Base-by-base conservation (phyloP, 2,888 invertebrate species). In the Enchytraeus crypticus region DNA sequence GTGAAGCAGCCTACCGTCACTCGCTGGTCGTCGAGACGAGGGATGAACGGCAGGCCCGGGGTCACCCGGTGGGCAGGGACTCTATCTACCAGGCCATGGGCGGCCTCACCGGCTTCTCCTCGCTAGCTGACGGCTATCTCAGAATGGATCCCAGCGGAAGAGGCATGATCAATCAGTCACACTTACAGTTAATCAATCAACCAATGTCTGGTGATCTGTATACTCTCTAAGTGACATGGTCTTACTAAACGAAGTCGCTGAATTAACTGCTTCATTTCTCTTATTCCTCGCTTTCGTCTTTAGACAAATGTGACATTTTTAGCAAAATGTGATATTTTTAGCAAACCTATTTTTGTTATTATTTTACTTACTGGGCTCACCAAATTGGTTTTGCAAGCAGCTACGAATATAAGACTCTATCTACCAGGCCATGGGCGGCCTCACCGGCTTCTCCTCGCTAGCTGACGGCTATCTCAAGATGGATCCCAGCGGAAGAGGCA, bases 371-470 rank as follows among this genome's bases (percentile, higher is more conserved):
- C n/a, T n/a, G n/a, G n/a, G n/a, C n/a, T n/a, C n/a, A n/a, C n/a
- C n/a, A n/a, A n/a, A n/a, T n/a, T n/a, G n/a, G n/a, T n/a, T n/a
- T n/a, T n/a, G n/a, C n/a, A n/a, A n/a, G n/a, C n/a, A n/a, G n/a
- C n/a, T n/a, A n/a, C n/a, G n/a, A n/a, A n/a, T n/a, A n/a, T n/a
- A n/a, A n/a, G 73, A 73, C 34, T 51, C 53, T 2, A 76, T 75
- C 0, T 79, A 78, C 65, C 71, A 74, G 49, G 79, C 78, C 34
- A 79, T 79, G 79, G 79, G 79, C 8, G 79, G 79, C 3, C 61
- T 79, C 26, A 79, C 79, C 1, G 79, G 79, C 2, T 79, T 78
- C 70, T 75, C 75, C 3, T 79, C 79, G 2, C 61, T 79, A 55
- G 75, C 76, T 26, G 78, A 79, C 53, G 79, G 79, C 5, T 78